Conservation (phyloP, 2,113 vertebrate species). For the Oncorhynchus masou region DNA sequence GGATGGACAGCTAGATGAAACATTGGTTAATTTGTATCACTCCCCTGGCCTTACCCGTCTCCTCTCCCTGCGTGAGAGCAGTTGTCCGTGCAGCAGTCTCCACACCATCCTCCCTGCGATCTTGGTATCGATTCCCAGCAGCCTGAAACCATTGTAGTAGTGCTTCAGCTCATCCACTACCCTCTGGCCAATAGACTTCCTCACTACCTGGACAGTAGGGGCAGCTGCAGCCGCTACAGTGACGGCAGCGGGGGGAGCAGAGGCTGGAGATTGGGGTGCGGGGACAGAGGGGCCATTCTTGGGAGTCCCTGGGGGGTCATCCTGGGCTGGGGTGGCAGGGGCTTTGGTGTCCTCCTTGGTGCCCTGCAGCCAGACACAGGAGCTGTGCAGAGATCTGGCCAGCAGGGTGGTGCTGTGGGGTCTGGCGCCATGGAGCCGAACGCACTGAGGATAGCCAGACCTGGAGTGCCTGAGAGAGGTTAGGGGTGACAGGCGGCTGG, state of each 20-base stretch:
- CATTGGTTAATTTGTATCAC: too few relatives aligned
- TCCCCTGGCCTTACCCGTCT: constrained; percentile 78
- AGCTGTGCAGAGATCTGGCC: constrained; percentile 73
- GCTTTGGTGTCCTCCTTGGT: constrained; percentile 16
- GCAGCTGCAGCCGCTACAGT: constrained; percentile 7
- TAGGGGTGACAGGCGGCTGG: constrained; percentile 18
- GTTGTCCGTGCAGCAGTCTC: constrained; percentile 87
- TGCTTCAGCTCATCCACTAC: constrained; percentile 85
- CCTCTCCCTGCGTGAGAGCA: constrained; percentile 89
- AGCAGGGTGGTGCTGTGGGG: constrained; percentile 46
- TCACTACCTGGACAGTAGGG: constrained; percentile 45
- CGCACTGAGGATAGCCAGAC: constrained; percentile 41
- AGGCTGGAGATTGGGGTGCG: constrained; percentile 31
- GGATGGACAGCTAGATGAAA: too few relatives aligned
- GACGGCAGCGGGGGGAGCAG: constrained; percentile 20
- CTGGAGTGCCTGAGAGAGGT: constrained; percentile 43
- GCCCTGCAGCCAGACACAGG: constrained; percentile 65
- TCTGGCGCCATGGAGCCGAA: constrained; percentile 17
- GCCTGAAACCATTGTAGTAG: constrained; percentile 88
- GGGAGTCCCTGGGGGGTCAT: constrained; percentile 10
- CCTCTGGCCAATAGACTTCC: constrained; percentile 74
- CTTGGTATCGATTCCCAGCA: constrained; percentile 90
- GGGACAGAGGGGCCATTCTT: constrained; percentile 34
- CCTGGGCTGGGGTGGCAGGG: constrained; percentile 22
- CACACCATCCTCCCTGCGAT: constrained; percentile 89